Percentiles rank a stretch among this genome's conserved stretches.
Evolutionary conservation across 2,797 vertebrate genomes (phyloP).

Genomic region (Premnoplex brunnescens): DNA sequence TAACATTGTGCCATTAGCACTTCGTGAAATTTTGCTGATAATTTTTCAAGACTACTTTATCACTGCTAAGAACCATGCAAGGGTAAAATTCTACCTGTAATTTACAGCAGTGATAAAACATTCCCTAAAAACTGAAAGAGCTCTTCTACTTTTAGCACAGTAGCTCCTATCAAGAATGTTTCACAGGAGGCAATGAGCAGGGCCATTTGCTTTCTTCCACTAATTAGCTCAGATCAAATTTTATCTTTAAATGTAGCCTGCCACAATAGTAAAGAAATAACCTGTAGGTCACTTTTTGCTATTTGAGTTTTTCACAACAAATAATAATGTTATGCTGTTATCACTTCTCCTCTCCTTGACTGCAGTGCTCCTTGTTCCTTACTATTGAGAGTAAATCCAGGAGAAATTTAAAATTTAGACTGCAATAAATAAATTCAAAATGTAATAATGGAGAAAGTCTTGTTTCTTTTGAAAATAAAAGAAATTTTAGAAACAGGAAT

Average conservation of each 20-base stretch:
- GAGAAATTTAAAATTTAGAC: neutral
- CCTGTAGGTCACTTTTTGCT: neutral
- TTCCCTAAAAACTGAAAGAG: neutral
- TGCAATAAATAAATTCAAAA: neutral
- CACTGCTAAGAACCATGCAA: neutral
- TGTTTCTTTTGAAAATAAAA: neutral
- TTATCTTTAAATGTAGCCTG: neutral
- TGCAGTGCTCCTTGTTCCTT: neutral
- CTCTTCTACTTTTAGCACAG: neutral
- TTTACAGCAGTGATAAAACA: conserved; percentile 18
- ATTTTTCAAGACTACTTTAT: neutral
- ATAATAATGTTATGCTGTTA: neutral
- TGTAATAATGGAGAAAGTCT: neutral
- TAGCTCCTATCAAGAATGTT: neutral
- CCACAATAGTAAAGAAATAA: neutral
- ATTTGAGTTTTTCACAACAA: neutral
- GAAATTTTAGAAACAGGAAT: neutral
- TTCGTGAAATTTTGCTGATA: neutral
- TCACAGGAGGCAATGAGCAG: neutral
- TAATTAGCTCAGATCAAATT: conserved; percentile 2
- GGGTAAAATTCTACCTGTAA: neutral
- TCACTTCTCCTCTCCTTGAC: neutral
- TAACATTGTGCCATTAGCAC: neutral
- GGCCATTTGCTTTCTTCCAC: neutral
- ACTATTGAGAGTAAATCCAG: neutral